Base-by-base conservation (phyloP, 2,888 invertebrate genomes). In the Ormyrus thymus region DNA sequence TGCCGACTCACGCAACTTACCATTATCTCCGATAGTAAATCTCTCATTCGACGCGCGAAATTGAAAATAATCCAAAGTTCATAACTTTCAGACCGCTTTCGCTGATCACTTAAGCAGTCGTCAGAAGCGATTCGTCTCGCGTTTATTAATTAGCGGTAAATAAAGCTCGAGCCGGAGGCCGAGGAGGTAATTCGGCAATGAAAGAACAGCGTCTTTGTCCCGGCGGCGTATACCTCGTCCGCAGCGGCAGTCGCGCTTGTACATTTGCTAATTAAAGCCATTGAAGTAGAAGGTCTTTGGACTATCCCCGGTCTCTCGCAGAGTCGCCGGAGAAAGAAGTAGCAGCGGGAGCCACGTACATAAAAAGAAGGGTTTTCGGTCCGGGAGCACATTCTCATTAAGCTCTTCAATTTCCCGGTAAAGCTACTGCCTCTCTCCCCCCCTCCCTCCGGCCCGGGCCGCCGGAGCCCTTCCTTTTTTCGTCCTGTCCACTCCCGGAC, bases 221-320 rank as follows among this genome's bases (percentile, higher is more conserved):
- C 7, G 15, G 45, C 29, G 4, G 29, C 4, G 29, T 55, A 46
- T 11, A 62, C 50, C 61, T 61, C 56, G 73, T 73, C 48, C 51
- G 69, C 13, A 29, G n/a, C 53, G 29, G 15, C 9, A 58, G 55
- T 50, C 11, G 56, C 62, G 64, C 66, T 53, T 72, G 76, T 68
- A 70, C 77, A 81, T 81, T 78, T 81, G 59, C 72, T 73, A 81
- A 80, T 81, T 81, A 78, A 76, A 76, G 58, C 69, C 69, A 78
- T 76, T 71, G 71, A 76, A 72, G 71, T 29, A 64, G 71, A 81
- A 75, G 74, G 66, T 75, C 68, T 64, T 71, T 75, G 74, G 78
- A 62, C 73, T 65, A 74, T 61, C 70, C 48, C 46, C 69, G 29
- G 48, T 48, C n/a, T 56, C 45, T 43, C 69, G 51, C 51, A n/a